Percentiles rank a stretch among this genome's conserved stretches.
These are phyloP conservation scores for Caenorhabditis auriculariae DNA, from an alignment of 2,888 invertebrate genomes.

Conservation along the genomic window DNA sequence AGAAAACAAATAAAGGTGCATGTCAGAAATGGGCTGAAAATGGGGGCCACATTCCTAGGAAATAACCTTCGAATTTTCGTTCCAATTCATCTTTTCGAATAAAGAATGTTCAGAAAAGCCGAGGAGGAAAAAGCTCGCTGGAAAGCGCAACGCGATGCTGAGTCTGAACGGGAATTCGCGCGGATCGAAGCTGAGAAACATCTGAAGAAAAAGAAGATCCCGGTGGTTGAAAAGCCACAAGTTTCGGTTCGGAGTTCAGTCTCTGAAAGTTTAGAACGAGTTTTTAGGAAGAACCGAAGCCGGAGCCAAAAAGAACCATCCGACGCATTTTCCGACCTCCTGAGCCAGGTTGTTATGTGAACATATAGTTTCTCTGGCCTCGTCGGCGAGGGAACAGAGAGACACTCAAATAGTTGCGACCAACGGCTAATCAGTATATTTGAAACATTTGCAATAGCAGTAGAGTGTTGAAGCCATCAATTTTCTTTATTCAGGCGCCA, in stretches of 20 bases:
- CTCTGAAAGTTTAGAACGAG: too few relatives aligned
- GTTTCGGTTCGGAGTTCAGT: conserved; percentile 11
- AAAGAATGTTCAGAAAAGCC: conserved; percentile 37
- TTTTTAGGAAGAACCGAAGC: conserved; percentile 16
- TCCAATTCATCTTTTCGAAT: background rate
- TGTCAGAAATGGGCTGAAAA: background rate
- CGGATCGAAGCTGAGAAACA: conserved; percentile 34
- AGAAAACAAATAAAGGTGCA: background rate
- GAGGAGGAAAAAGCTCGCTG: conserved; percentile 54
- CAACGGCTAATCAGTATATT: too few relatives aligned
- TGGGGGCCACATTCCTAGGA: background rate
- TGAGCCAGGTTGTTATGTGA: conserved; percentile 21
- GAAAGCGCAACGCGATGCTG: conserved; percentile 47
- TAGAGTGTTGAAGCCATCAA: too few relatives aligned
- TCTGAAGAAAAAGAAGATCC: conserved; percentile 27
- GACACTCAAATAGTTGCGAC: too few relatives aligned
- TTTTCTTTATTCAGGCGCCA: conserved; percentile 12
- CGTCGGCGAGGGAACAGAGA: background rate
- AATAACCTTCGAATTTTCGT: background rate
- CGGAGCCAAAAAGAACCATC: conserved; percentile 42
- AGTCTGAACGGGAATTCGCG: conserved; percentile 37
- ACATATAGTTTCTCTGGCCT: background rate
- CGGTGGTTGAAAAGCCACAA: conserved; percentile 14
- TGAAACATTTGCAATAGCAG: too few relatives aligned
- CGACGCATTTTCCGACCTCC: conserved; percentile 33